phyloP scores from a whole-genome alignment of 2,888 invertebrate genomes.

The Phymatocera aterrima region DNA sequence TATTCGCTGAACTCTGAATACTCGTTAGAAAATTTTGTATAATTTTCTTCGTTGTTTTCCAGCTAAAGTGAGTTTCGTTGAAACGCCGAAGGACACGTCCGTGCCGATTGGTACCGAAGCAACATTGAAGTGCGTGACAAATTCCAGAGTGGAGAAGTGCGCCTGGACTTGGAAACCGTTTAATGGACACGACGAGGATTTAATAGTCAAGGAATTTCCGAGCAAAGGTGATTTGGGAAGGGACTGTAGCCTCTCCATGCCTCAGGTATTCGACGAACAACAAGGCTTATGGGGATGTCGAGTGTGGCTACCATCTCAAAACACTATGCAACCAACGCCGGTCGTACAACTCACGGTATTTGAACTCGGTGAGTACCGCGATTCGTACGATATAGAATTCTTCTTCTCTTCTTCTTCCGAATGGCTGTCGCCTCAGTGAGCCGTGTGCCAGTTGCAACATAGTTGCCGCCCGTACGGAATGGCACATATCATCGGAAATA shows the following conservation, averaged over 20 bases:
- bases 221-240: conserved; percentile 67
- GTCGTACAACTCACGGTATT: conserved; percentile 66
- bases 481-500: no score
- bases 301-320: conserved; percentile 63
- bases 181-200: conserved; percentile 57
- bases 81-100: conserved; percentile 65
- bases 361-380: conserved; percentile 64
- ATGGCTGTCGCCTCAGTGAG: no score
- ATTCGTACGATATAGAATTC: no score
- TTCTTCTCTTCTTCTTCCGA: no score
- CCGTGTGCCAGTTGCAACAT: no score
- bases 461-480: no score
- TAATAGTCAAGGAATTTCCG: conserved; percentile 64
- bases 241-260: conserved; percentile 67
- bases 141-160: conserved; percentile 68
- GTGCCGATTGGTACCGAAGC: conserved; percentile 64
- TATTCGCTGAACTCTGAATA: background rate
- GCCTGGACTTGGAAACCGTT: conserved; percentile 68
- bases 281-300: conserved; percentile 70
- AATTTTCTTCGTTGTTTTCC: background rate
- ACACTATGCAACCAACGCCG: conserved; percentile 60
- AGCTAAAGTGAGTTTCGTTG: conserved; percentile 69
- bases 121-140: conserved; percentile 66
- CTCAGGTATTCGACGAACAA: conserved; percentile 61
- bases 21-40: background rate